Base-by-base conservation (phyloP, 1,140 invertebrate genomes). In the Littorina saxatilis region DNA sequence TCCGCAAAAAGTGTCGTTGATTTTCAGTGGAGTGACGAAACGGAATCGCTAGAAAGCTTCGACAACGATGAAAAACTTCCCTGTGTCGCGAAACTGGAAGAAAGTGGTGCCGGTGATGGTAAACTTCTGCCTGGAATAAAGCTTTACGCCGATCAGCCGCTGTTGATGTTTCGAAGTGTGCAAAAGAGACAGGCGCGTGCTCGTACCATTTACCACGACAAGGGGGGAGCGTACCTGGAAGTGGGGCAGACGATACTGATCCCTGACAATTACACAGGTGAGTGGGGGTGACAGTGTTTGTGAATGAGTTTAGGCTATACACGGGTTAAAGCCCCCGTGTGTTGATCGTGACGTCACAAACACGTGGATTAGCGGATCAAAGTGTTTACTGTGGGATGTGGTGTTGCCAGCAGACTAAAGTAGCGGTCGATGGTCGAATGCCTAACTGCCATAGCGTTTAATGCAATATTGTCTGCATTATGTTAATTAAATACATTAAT, bases 191-290 rank as follows among this genome's bases (percentile, higher is more conserved):
- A 86, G 17, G 87, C 76, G 0, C 37, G 74, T 27, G 88, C 85
- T 0, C 76, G 88, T n/a, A 88, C 88, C 15, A 88, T 90, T 37
- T 87, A 86, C 55, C 84, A 84, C 15, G 89, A 90, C 79, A 68
- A 73, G n/a, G 32, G 80, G 9, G 89, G 89, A 20, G 83, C 85
- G 15, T 90, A 87, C 61, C 88, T 84, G 29, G 89, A 90, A 68
- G 84, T 88, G 9, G 89, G 89, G 27, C 89, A 90, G 83, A 90
- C 88, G 0, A 40, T 90, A 5, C 66, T 88, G 27, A 86, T 90
- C n/a, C 89, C 89, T 5, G 88, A 88, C 1, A 86, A 87, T 80
- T 90, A 88, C 77, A 78, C 87, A 80, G 89, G 89, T 90, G 85
- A 82, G 81, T 63, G 5, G 23, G 2, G n/a, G n/a, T n/a, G n/a